Conservation (phyloP, 2,113 vertebrate species). For the Xenus cinereus region DNA sequence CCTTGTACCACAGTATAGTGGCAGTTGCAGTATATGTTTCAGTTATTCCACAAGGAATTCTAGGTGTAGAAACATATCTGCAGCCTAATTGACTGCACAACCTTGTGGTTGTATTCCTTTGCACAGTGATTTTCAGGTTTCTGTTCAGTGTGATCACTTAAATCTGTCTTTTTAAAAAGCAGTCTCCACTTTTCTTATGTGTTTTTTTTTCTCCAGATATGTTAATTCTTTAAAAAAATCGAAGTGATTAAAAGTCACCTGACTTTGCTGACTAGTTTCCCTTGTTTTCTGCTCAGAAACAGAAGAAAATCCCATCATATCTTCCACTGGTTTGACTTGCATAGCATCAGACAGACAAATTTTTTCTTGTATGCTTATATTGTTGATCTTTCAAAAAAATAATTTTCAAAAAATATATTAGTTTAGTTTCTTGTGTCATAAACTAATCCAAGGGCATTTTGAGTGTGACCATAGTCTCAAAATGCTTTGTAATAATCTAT, state of each 20-base stretch:
- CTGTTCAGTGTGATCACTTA: neutral
- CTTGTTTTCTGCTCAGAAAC: neutral
- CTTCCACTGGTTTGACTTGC: neutral
- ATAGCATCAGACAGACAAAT: neutral
- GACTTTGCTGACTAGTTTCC: neutral
- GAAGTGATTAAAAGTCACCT: neutral
- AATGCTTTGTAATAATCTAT: neutral
- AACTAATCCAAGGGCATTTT: neutral
- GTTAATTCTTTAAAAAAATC: fast-evolving
- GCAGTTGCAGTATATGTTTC: neutral
- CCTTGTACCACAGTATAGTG: neutral
- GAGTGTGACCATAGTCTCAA: neutral
- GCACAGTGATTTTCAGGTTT: neutral
- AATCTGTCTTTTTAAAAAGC: neutral
- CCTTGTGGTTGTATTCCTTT: neutral
- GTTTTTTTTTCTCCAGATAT: neutral
- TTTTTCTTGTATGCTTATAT: neutral
- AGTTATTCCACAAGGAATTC: neutral
- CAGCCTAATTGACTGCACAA: neutral
- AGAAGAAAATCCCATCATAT: neutral
- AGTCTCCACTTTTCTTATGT: neutral
- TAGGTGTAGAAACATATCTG: fast-evolving
- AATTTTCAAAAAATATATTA: neutral
- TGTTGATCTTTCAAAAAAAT: neutral
- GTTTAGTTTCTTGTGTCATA: neutral